Conservation (phyloP, 1,140 invertebrate species). For the Cotesia glomerata region DNA sequence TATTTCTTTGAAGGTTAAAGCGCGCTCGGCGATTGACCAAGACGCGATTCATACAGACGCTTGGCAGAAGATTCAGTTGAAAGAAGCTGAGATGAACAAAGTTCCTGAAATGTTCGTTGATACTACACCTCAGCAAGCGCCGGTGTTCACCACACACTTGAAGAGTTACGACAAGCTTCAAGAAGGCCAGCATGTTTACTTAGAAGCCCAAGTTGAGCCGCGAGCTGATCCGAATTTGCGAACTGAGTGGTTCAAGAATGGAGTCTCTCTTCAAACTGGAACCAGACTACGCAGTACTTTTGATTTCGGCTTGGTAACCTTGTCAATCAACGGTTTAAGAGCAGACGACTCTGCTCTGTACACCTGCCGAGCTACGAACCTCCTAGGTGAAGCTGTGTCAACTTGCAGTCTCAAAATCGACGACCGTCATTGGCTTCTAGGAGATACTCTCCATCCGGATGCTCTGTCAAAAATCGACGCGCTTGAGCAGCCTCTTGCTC, state of each 20-base stretch:
- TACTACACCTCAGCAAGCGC: conserved; percentile 80
- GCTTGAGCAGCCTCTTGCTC: conserved; percentile 79
- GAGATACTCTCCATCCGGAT: conserved; percentile 89
- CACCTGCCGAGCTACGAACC: conserved; percentile 90
- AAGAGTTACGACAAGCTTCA: conserved; percentile 84
- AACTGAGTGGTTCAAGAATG: conserved; percentile 94
- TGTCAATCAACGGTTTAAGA: conserved; percentile 86
- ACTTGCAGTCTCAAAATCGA: conserved; percentile 90
- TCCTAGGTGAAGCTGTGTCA: conserved; percentile 89
- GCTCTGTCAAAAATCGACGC: conserved; percentile 85
- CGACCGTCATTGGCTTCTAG: conserved; percentile 84
- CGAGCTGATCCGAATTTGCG: conserved; percentile 91
- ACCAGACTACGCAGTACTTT: conserved; percentile 86
- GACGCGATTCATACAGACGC: conserved; percentile 85
- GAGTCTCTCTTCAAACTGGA: conserved; percentile 82
- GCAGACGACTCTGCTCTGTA: conserved; percentile 93
- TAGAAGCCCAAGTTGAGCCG: conserved; percentile 96
- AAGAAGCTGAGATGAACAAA: conserved; percentile 87
- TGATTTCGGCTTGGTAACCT: conserved; percentile 91
- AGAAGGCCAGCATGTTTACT: conserved; percentile 88
- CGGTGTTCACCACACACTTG: conserved; percentile 90
- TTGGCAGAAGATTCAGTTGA: conserved; percentile 87
- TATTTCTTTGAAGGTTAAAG: conserved; percentile 85
- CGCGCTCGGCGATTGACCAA: conserved; percentile 77
- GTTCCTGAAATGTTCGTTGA: conserved; percentile 86